These are phyloP conservation scores for Colistium nudipinnis DNA, from an alignment of 2,113 vertebrate species.

Conservation along the genomic window DNA sequence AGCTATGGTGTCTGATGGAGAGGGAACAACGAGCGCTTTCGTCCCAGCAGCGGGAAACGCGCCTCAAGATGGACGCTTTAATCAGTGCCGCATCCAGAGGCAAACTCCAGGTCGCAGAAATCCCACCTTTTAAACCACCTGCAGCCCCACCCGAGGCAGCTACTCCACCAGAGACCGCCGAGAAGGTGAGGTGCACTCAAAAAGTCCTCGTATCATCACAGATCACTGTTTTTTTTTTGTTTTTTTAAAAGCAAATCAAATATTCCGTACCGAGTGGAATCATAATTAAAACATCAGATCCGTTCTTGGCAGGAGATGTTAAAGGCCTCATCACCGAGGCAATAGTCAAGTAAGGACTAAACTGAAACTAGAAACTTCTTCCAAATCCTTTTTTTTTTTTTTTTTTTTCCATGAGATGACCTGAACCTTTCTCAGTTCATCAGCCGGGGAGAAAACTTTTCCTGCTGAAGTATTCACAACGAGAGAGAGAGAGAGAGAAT, in stretches of 20 bases:
- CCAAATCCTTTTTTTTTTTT: background rate
- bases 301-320: background rate
- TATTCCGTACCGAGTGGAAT: background rate
- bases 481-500: background rate
- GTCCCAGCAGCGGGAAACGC: constrained; percentile 83
- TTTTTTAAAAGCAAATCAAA: background rate
- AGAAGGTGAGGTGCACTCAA: constrained; percentile 52
- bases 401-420: background rate
- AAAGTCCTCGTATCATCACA: constrained; percentile 1
- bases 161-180: constrained; percentile 39
- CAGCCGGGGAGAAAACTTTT: constrained; percentile 6
- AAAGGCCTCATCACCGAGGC: constrained; percentile 1
- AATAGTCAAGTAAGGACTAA: background rate
- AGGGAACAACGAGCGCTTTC: constrained; percentile 79
- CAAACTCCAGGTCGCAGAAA: constrained; percentile 56
- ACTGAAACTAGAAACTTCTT: background rate
- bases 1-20: constrained; percentile 81
- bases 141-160: constrained; percentile 24
- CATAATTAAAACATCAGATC: constrained; percentile 44
- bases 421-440: constrained; percentile 12
- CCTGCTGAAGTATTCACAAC: constrained; percentile 42
- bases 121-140: background rate
- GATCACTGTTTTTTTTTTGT: constrained; percentile 8
- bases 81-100: constrained; percentile 81
- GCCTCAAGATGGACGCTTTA: constrained; percentile 87